phyloP scores from a whole-genome alignment of 2,888 invertebrate species.

The Chirona hameri region DNA sequence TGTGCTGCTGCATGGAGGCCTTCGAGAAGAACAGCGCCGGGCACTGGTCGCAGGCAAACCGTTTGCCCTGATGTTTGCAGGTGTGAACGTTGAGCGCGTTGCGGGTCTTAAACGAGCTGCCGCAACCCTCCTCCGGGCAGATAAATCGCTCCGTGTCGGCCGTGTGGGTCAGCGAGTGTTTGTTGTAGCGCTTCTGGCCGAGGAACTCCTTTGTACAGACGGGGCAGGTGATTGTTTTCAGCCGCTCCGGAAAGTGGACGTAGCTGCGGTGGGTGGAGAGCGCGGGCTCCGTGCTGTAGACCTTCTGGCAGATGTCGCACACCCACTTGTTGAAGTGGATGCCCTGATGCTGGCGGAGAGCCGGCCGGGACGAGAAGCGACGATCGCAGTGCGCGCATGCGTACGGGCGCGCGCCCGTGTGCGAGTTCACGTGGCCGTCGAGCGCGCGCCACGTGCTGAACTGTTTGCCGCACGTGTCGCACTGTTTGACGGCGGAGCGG shows the following conservation, averaged over 20 bases:
- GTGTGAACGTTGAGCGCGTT: constrained; percentile 7
- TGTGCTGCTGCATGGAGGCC: constrained; percentile 22
- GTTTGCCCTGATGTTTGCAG: not conserved
- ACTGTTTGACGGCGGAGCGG: not conserved
- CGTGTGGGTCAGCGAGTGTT: not conserved
- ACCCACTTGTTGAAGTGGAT: constrained; percentile 12
- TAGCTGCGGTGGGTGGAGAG: constrained; percentile 13
- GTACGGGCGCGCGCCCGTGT: constrained; percentile 1
- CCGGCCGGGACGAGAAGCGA: not conserved
- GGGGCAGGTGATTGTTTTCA: not conserved
- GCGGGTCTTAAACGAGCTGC: constrained; percentile 4
- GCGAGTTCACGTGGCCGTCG: not conserved
- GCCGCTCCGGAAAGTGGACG: constrained; percentile 4
- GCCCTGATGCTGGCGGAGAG: not conserved
- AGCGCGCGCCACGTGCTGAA: not conserved
- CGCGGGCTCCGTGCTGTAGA: constrained; percentile 11
- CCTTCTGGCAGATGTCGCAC: not conserved
- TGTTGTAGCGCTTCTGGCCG: constrained; percentile 8
- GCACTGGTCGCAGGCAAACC: constrained; percentile 9
- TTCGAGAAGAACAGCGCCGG: not conserved
- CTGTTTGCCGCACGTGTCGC: not conserved
- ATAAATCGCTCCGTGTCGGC: not conserved
- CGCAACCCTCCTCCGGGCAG: not conserved
- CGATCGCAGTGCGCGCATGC: not conserved
- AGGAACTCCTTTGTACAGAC: not conserved